Percentiles rank a stretch among this genome's conserved stretches.
Evolutionary conservation across 2,113 vertebrate genomes (phyloP).

Genomic region (Agelaius tricolor): DNA sequence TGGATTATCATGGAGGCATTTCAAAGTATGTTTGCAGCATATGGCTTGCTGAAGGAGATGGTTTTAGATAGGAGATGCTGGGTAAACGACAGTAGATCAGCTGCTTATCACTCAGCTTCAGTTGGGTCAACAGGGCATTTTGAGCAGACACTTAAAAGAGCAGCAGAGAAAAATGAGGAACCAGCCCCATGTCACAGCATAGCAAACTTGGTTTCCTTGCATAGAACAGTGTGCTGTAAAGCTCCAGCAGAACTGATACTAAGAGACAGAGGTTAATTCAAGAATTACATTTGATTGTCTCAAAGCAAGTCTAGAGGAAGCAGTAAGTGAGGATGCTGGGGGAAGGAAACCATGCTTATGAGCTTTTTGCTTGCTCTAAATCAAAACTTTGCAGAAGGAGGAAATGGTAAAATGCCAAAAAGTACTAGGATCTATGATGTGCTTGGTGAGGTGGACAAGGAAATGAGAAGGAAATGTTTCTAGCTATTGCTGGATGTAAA

Average conservation of each 20-base stretch:
- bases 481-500: neutral
- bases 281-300: neutral
- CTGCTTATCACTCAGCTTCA: slow-evolving; percentile 43
- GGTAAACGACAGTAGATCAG: slow-evolving; percentile 22
- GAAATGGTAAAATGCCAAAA: neutral
- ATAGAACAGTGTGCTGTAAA: neutral
- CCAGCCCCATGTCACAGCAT: neutral
- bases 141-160: neutral
- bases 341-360: neutral
- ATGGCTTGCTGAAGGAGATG: slow-evolving; percentile 47
- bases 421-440: neutral
- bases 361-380: neutral
- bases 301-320: neutral
- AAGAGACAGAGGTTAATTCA: neutral
- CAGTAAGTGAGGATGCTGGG: neutral
- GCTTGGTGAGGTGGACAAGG: neutral
- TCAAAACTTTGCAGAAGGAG: neutral
- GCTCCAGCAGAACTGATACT: neutral
- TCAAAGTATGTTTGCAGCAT: slow-evolving; percentile 50
- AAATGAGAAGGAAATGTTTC: slow-evolving; percentile 41
- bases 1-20: slow-evolving; percentile 12
- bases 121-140: neutral
- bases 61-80: neutral
- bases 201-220: neutral
- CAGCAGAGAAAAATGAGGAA: neutral